Evolutionary conservation across 2,888 invertebrate species (phyloP).

Genomic region (Agriopis aurantiaria): DNA sequence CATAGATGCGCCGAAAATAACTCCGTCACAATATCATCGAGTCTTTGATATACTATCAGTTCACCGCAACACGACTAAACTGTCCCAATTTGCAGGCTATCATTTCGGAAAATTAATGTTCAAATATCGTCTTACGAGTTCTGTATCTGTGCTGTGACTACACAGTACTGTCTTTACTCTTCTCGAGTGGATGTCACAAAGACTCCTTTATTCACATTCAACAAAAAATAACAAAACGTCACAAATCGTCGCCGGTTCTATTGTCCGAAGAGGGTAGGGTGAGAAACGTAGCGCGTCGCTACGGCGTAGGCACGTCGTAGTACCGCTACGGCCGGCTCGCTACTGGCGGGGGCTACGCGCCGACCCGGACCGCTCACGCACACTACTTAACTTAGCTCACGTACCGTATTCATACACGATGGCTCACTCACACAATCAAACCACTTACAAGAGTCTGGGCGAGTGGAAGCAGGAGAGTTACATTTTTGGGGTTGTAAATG

Average conservation of each 20-base stretch:
- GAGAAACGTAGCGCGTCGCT: slow-evolving; percentile 57
- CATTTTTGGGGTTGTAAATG: slow-evolving; percentile 81
- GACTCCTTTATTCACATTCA: slow-evolving; percentile 74
- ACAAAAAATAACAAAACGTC: slow-evolving; percentile 79
- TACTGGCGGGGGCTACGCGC: slow-evolving; percentile 83
- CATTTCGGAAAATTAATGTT: slow-evolving; percentile 55
- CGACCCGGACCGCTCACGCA: slow-evolving; percentile 78
- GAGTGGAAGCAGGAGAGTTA: slow-evolving; percentile 79
- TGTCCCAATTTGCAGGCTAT: slow-evolving; percentile 59
- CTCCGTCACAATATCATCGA: slow-evolving; percentile 56
- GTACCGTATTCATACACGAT: slow-evolving; percentile 57
- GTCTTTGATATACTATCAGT: slow-evolving; percentile 56
- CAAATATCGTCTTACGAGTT: slow-evolving; percentile 28
- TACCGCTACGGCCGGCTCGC: slow-evolving; percentile 74
- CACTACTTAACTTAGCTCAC: slow-evolving; percentile 67
- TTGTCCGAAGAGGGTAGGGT: slow-evolving; percentile 68
- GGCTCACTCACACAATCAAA: slow-evolving; percentile 64
- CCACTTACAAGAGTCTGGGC: slow-evolving; percentile 64
- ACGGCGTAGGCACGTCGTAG: slow-evolving; percentile 80
- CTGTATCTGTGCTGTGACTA: slow-evolving; percentile 23
- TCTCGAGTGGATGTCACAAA: slow-evolving; percentile 70
- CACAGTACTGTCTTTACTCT: slow-evolving; percentile 66
- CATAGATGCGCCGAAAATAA: slow-evolving; percentile 55
- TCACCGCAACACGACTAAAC: slow-evolving; percentile 61
- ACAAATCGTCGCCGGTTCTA: slow-evolving; percentile 75